A percentile compares a stretch with the other conserved stretches of the same genome.
These are phyloP conservation scores for Thermophis baileyi DNA, from an alignment of 2,113 vertebrate genomes.

Conservation along the genomic window DNA sequence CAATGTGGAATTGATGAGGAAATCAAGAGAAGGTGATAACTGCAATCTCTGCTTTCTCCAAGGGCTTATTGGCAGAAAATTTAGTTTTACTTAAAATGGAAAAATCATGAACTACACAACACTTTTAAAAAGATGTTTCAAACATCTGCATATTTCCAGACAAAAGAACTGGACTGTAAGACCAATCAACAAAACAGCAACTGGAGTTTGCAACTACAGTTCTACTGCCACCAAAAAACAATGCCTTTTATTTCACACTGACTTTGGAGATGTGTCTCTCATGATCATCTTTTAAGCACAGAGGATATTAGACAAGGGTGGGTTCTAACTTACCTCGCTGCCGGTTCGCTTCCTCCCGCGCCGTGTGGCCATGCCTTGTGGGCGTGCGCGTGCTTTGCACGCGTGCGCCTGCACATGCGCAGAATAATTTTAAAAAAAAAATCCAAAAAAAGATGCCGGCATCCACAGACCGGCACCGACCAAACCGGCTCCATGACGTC, in stretches of 20 bases:
- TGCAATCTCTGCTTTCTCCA: not conserved
- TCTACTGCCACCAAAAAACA: not conserved
- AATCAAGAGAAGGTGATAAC: not conserved
- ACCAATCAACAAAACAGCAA: not conserved
- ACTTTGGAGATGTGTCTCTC: not conserved
- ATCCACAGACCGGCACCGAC: too few species aligned
- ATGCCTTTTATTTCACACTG: not conserved
- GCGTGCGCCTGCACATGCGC: too few species aligned
- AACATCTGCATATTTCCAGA: not conserved
- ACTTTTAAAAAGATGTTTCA: not conserved
- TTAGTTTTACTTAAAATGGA: not conserved
- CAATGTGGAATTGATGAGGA: not conserved
- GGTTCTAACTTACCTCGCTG: too few species aligned
- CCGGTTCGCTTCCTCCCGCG: too few species aligned
- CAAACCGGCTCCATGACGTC: too few species aligned
- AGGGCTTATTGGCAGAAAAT: not conserved
- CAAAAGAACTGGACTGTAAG: not conserved
- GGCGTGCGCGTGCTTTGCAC: too few species aligned
- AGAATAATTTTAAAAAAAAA: too few species aligned
- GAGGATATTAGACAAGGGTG: not conserved
- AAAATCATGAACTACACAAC: not conserved
- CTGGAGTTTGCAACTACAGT: not conserved
- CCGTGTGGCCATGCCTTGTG: too few species aligned
- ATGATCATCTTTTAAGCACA: not conserved
- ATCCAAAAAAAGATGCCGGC: too few species aligned